A percentile compares a stretch with the other conserved stretches of the same genome.
phyloP scores from a whole-genome alignment of 35 echinoderm and acorn worm species.

The Stichopus chloronotus region DNA sequence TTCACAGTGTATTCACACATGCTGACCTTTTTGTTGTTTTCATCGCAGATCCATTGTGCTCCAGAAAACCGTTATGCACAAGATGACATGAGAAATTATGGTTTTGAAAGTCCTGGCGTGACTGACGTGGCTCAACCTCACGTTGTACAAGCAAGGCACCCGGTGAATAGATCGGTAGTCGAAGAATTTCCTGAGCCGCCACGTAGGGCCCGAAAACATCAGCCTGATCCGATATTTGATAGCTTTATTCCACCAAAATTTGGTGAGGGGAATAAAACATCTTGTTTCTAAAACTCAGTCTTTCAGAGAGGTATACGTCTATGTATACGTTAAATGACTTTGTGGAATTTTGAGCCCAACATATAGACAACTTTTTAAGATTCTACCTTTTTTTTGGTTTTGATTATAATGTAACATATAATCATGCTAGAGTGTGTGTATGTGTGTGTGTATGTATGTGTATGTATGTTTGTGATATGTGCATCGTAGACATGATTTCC shows the following conservation, averaged over 20 bases:
- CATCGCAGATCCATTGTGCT: not conserved
- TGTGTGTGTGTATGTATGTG: too few relatives aligned
- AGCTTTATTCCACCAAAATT: not conserved
- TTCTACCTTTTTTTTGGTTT: too few relatives aligned
- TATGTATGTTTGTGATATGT: too few relatives aligned
- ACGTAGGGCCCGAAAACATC: not conserved
- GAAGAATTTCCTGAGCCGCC: not conserved
- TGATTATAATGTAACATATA: too few relatives aligned
- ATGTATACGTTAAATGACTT: too few relatives aligned
- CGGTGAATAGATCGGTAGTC: not conserved
- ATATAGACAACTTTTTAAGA: too few relatives aligned
- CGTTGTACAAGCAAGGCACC: not conserved
- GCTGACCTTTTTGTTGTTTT: not conserved
- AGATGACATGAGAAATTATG: conserved; percentile 33
- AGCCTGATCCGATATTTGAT: conserved; percentile 17
- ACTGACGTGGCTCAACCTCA: not conserved
- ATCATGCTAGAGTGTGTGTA: too few relatives aligned
- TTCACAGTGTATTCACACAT: too few relatives aligned
- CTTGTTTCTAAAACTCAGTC: too few relatives aligned
- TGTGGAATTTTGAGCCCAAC: too few relatives aligned
- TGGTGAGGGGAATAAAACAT: not conserved
- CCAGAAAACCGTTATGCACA: not conserved
- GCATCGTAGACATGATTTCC: too few relatives aligned
- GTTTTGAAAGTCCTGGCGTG: not conserved
- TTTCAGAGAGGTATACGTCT: too few relatives aligned